Evolutionary conservation across 2,797 vertebrate species (phyloP).

Genomic region (Lepilemur ruficaudatus): DNA sequence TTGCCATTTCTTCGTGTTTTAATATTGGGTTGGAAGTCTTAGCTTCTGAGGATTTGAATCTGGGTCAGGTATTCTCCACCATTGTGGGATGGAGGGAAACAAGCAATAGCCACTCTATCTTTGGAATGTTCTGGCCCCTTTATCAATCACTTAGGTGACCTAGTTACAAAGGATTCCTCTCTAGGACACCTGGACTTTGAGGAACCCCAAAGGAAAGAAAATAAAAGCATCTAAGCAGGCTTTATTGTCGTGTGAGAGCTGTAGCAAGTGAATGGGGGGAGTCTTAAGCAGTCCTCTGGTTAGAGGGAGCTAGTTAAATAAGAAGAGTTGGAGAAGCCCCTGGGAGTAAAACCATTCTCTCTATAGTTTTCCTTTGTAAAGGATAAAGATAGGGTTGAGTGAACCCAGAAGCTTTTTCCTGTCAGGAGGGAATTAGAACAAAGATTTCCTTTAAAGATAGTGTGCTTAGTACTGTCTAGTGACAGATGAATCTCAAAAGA

Average conservation of each 20-base stretch:
- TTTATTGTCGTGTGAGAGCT: conserved; percentile 17
- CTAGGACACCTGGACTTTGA: conserved; percentile 66
- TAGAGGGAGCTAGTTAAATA: conserved; percentile 57
- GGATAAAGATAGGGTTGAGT: conserved; percentile 74
- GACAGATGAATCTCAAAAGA: conserved; percentile 68
- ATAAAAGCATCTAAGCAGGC: conserved; percentile 52
- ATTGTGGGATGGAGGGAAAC: conserved; percentile 6
- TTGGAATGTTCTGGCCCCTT: conserved; percentile 46
- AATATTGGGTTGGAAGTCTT: neutral
- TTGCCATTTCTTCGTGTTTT: neutral
- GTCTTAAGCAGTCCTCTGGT: conserved; percentile 51
- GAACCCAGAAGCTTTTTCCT: conserved; percentile 72
- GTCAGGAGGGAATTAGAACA: conserved; percentile 71
- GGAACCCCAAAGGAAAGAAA: conserved; percentile 68
- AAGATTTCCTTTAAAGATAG: conserved; percentile 73
- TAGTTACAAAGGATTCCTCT: conserved; percentile 63
- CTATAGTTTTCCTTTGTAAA: conserved; percentile 74
- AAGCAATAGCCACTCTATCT: conserved; percentile 31
- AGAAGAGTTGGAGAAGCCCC: conserved; percentile 42
- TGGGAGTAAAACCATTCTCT: conserved; percentile 61
- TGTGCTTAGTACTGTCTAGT: conserved; percentile 64
- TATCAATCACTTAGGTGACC: conserved; percentile 58
- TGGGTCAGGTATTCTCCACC: conserved; percentile 54
- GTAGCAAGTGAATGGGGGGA: conserved; percentile 14
- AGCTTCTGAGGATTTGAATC: conserved; percentile 1